These are phyloP conservation scores for Dromaius novaehollandiae DNA, from an alignment of 2,113 vertebrate species.

Conservation along the genomic window DNA sequence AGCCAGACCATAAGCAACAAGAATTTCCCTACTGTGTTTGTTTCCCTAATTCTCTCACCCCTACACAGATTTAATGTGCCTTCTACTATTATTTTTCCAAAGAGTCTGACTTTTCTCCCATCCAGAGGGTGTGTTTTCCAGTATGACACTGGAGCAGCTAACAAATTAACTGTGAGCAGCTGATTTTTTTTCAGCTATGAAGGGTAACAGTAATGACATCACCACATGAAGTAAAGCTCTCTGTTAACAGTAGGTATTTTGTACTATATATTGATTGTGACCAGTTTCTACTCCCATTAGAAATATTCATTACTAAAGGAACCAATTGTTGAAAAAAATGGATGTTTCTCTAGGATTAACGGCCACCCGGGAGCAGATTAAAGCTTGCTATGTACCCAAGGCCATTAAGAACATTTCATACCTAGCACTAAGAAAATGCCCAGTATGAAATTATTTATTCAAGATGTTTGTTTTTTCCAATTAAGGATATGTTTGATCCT, in stretches of 20 bases:
- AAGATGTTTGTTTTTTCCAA: neutral
- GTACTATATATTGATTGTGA: neutral
- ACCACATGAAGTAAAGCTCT: neutral
- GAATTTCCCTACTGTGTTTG: neutral
- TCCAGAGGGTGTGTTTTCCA: neutral
- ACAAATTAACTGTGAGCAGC: neutral
- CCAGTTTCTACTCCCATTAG: neutral
- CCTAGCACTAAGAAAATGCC: slow-evolving; percentile 24
- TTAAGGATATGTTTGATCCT: neutral
- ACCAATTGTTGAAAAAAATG: neutral
- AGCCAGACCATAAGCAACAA: neutral
- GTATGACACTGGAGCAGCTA: neutral
- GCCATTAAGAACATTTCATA: slow-evolving; percentile 63
- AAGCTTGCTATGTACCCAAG: slow-evolving; percentile 29
- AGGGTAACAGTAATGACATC: neutral
- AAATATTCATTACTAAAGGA: neutral
- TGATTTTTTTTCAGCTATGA: neutral
- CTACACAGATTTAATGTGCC: neutral
- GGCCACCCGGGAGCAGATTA: slow-evolving; percentile 36
- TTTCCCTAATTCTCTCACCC: neutral
- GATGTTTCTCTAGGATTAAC: slow-evolving; percentile 47
- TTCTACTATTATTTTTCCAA: neutral
- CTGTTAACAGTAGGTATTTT: neutral
- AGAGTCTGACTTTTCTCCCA: neutral
- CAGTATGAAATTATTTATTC: slow-evolving; percentile 18